Base-by-base conservation (phyloP, 2,888 invertebrate species). In the Pimpla rufipes region DNA sequence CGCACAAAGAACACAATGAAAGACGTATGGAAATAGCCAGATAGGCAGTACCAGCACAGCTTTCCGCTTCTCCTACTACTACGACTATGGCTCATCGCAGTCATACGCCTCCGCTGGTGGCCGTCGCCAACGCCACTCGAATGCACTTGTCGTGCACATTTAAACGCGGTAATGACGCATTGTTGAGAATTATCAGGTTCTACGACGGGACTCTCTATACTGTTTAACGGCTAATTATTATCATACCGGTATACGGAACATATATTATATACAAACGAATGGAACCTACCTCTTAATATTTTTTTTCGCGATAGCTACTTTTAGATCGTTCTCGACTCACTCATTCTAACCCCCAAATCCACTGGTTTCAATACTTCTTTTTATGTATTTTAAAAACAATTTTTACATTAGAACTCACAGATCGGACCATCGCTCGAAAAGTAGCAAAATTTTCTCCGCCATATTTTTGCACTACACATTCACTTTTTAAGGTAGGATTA, bases 111-210 rank as follows among this genome's bases (percentile, higher is more conserved):
- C 66, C 62, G 74, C 57, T 81, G 3, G 70, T 79, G 85, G 74
- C 73, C 85, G 81, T 81, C 85, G 86, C 81, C 55, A 70, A 79
- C 86, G 83, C 90, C 90, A 90, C 92, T 92, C 90, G 90, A 92
- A 92, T 91, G 90, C 90, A 91, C 91, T 92, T 91, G 92, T 92
- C 92, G 91, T 90, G 89, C 90, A 90, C 90, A 88, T 91, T 92
- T 90, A 91, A 92, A 90, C 89, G 90, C 89, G 87, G 88, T 92
- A 92, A 92, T 91, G 91, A 91, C 89, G 91, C 90, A 92, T 91
- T 91, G 92, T 92, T 89, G 87, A 88, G 91, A 92, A 92, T 92
- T 92, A 92, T 92, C 91, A 91, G 89, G 18, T 89, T 87, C 87
- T 87, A 88, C 66, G 70, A 64, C 70, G 77, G 74, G 71, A 62